phyloP scores from a whole-genome alignment of 2,888 invertebrate genomes.

The Temnothorax unifasciatus region DNA sequence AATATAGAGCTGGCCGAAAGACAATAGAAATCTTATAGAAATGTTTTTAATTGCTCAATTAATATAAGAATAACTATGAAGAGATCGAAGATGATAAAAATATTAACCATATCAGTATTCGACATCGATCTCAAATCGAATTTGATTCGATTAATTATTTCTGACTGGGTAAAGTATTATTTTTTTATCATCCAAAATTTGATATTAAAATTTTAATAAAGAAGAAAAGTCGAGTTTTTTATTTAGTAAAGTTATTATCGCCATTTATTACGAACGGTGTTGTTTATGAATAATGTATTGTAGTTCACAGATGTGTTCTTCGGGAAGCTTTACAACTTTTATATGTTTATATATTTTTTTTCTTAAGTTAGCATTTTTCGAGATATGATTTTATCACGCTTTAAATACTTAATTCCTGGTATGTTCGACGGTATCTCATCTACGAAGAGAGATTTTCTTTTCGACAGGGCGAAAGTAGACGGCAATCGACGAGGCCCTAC shows the following conservation, averaged over 20 bases:
- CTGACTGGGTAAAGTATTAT: no score
- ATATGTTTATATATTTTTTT: neutral
- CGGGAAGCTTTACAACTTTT: neutral
- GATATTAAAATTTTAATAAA: neutral
- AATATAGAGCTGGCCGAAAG: no score
- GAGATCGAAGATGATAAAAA: no score
- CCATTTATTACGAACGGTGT: neutral
- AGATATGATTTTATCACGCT: neutral
- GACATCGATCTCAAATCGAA: no score
- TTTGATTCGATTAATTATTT: no score
- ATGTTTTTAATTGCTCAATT: no score
- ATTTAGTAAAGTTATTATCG: neutral
- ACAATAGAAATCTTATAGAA: no score
- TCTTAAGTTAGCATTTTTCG: neutral
- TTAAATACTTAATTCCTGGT: no score
- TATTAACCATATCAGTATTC: no score
- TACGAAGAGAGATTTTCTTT: neutral
- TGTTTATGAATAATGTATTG: neutral
- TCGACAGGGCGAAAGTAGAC: neutral
- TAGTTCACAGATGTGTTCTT: neutral
- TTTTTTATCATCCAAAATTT: neutral
- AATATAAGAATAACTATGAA: no score
- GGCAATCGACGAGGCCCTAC: constrained; percentile 3
- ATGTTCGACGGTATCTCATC: neutral
- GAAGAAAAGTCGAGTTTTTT: neutral